Base-by-base conservation (phyloP, 2,797 vertebrate genomes). In the Gallinago solitaria region DNA sequence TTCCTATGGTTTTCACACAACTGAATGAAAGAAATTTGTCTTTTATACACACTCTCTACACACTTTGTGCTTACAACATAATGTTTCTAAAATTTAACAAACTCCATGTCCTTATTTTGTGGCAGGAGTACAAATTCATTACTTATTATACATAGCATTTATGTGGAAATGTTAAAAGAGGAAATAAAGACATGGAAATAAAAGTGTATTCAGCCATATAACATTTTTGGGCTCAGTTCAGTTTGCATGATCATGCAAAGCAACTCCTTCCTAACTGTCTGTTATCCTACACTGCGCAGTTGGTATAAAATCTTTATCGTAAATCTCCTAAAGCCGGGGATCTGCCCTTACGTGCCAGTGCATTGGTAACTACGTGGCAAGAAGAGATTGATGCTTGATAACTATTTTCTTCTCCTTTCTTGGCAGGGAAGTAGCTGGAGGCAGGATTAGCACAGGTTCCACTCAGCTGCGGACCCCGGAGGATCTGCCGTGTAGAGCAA, bases 401-500 rank as follows among this genome's bases (percentile, higher is more conserved):
- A 65, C 23, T 0, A 24, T 47, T 45, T 50, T 48, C n/a, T 35
- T 35, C 23, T 60, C 50, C 21, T 65, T 39, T 24, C 51, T 51
- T 20, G 30, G 51, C 68, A 75, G 47, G 10, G 24, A 69, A 65
- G 65, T 20, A 77, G 45, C 8, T 14, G 18, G 56, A 43, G 32
- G 60, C 50, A 68, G 65, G 39, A 82, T 78, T 45, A 78, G 45
- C 4, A 28, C 1, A 1, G 28, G 39, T 54, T 67, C 14, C 12
- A 54, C n/a, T 14, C 63, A 39, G 47, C 32, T 18, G 30, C 2
- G 2, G 45, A 43, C 41, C 25, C 30, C 27, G 43, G n/a, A 30
- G 0, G 1, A 43, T 28, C 43, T 0, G 4, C 27, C 4, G 0
- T 1, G 16, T 6, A 51, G 12, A 74, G 45, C 50, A 53, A 50